Evolutionary conservation across 2,113 vertebrate species (phyloP), one percentile per base, ranked within the genome.

Genomic region (Nansenia antarctica): DNA sequence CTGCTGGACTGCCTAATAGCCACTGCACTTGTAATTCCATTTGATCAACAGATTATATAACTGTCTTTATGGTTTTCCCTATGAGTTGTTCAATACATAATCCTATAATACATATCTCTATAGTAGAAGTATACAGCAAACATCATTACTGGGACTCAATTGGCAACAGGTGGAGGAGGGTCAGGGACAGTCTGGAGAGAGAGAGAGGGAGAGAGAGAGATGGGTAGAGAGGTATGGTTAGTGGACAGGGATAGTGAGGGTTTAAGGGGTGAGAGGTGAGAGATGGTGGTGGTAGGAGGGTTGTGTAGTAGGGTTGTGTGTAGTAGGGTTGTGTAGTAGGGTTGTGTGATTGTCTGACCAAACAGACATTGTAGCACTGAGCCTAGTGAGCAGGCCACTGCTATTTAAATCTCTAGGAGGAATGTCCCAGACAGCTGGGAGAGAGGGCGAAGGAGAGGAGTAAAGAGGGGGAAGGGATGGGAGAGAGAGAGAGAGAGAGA

Each of bases 101-200:
- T n/a, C n/a, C n/a, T n/a, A n/a, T n/a, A n/a, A n/a, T n/a, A n/a
- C n/a, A n/a, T n/a, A n/a, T n/a, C n/a, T n/a, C n/a, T n/a, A n/a
- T n/a, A n/a, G n/a, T n/a, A n/a, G n/a, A n/a, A n/a, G n/a, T n/a
- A n/a, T n/a, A n/a, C n/a, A n/a, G n/a, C n/a, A n/a, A n/a, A n/a
- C n/a, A n/a, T n/a, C n/a, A n/a, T n/a, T n/a, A n/a, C n/a, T n/a
- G n/a, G n/a, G n/a, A n/a, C n/a, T n/a, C n/a, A n/a, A n/a, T 14
- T 39, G 37, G 12, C 9, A 39, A 39, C 37, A 42, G 14, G 39
- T 42, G 39, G 39, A 42, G n/a, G n/a, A n/a, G n/a, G n/a, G n/a
- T n/a, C 63, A 26, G 57, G 72, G 88, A 90, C 89, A 92, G 90
- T 91, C 92, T 90, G 79, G 67, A n/a, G 70, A 26, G 63, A 27